A percentile compares a stretch with the other conserved stretches of the same genome.
phyloP scores from a whole-genome alignment of 30 jellyfish, hydroid and myxozoan species.

The Turritopsis rubra region DNA sequence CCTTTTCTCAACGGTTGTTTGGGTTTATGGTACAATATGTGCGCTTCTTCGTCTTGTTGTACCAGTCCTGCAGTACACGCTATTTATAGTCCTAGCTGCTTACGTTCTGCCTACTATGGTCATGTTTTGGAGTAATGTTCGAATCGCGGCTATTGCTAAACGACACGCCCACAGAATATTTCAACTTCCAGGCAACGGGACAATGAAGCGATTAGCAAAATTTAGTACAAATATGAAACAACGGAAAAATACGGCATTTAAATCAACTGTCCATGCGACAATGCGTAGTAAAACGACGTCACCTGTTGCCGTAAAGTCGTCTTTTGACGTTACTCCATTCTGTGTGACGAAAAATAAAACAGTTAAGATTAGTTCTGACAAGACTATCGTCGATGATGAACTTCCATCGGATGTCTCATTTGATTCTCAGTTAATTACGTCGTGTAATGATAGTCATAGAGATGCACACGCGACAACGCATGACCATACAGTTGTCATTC shows the following conservation, averaged over 20 bases:
- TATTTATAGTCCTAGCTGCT: conserved; percentile 9
- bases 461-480: not conserved
- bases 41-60: conserved; percentile 10
- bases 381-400: not conserved
- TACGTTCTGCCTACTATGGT: conserved; percentile 15
- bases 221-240: not conserved
- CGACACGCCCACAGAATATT: conserved; percentile 27
- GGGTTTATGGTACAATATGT: conserved; percentile 19
- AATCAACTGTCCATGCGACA: not conserved
- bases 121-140: conserved; percentile 20
- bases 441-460: too few relatives aligned
- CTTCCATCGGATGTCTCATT: not conserved
- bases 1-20: not conserved
- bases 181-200: not conserved
- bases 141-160: conserved; percentile 16
- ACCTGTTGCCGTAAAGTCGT: not conserved
- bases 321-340: not conserved
- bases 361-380: not conserved
- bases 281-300: not conserved
- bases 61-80: not conserved
- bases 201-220: not conserved
- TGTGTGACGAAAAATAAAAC: not conserved
- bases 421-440: too few relatives aligned
- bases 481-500: not conserved
- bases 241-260: not conserved